These are phyloP conservation scores for Venusia cambrica DNA, from an alignment of 2,888 invertebrate species.

Conservation along the genomic window DNA sequence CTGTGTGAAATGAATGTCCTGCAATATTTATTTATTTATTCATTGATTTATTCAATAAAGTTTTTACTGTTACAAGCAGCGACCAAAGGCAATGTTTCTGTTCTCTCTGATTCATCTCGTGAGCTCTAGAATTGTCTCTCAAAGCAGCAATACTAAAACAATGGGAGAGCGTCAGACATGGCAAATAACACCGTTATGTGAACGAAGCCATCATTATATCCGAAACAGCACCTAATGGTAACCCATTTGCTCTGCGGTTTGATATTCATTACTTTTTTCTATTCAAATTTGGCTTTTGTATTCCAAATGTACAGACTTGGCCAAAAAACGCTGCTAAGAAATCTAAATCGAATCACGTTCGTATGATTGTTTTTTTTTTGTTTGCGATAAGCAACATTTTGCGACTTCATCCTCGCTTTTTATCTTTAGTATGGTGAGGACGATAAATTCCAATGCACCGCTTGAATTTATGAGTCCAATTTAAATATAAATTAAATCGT, in stretches of 20 bases:
- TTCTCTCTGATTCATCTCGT: conserved; percentile 27
- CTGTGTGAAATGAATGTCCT: too few species aligned
- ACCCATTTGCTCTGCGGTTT: conserved; percentile 52
- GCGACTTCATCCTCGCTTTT: conserved; percentile 29
- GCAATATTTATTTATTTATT: too few species aligned
- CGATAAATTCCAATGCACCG: conserved; percentile 30
- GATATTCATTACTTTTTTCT: conserved; percentile 50
- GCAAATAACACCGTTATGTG: conserved; percentile 42
- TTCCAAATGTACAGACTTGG: conserved; percentile 43
- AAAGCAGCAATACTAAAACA: conserved; percentile 35
- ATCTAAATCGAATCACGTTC: conserved; percentile 72
- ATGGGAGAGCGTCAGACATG: conserved; percentile 34
- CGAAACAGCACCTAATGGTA: conserved; percentile 38
- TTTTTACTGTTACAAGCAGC: conserved; percentile 24
- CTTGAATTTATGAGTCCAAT: conserved; percentile 29
- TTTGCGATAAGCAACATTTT: conserved; percentile 52
- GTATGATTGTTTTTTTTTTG: conserved; percentile 57
- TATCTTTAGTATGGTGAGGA: conserved; percentile 23
- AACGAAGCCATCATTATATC: conserved; percentile 39
- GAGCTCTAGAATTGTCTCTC: conserved; percentile 33
- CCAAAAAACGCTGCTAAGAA: conserved; percentile 53
- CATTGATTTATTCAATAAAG: too few species aligned
- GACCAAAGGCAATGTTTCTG: conserved; percentile 21
- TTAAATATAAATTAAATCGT: conserved; percentile 32
- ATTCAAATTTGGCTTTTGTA: conserved; percentile 53